Conservation (phyloP, 2,113 vertebrate species). For the Carettochelys insculpta region DNA sequence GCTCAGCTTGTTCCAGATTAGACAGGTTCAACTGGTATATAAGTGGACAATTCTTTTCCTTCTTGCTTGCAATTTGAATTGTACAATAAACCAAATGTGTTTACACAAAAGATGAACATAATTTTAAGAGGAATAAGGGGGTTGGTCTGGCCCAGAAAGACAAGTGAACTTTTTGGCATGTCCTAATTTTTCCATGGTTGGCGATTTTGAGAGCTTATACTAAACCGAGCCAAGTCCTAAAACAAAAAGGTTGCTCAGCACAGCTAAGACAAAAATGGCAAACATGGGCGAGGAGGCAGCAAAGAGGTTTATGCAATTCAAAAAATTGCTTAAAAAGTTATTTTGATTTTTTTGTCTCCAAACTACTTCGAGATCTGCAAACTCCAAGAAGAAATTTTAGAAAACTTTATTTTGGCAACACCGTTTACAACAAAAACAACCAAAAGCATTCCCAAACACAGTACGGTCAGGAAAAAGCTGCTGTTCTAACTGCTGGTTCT, state of each 20-base stretch:
- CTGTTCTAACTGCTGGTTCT: background rate
- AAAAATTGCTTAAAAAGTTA: background rate
- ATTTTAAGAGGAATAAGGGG: accelerated
- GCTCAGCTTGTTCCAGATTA: no score
- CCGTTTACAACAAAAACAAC: background rate
- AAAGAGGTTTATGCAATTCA: background rate
- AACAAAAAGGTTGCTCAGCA: background rate
- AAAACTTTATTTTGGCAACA: background rate
- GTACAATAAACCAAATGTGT: background rate
- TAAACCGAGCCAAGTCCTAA: background rate
- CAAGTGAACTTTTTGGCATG: background rate
- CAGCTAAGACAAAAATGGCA: background rate
- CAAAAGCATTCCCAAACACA: no score
- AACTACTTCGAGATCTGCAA: background rate
- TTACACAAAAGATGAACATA: background rate
- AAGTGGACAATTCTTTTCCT: no score
- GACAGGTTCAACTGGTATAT: no score
- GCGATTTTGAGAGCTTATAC: background rate
- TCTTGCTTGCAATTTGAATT: background rate
- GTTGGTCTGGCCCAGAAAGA: background rate
- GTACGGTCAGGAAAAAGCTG: background rate
- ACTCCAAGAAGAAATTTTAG: background rate
- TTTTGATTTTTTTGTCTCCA: background rate
- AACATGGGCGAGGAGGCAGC: background rate
- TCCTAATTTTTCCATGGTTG: background rate